Percentiles rank a stretch among this genome's conserved stretches.
These are phyloP conservation scores for Bombycilla garrulus DNA, from an alignment of 2,113 vertebrate genomes.

Conservation along the genomic window DNA sequence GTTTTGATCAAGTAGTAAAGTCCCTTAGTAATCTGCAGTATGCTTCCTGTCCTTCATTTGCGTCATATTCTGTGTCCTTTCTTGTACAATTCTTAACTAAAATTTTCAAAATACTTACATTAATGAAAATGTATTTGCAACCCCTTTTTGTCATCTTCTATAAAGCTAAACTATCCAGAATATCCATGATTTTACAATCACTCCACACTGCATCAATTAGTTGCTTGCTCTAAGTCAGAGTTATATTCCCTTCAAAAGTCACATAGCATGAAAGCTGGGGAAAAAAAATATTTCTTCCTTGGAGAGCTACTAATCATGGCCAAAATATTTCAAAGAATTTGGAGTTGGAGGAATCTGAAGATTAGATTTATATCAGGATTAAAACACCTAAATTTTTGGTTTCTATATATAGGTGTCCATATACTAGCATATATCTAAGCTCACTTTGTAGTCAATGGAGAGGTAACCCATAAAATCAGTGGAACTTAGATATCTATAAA, in stretches of 20 bases:
- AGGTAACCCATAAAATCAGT: not conserved
- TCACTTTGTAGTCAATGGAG: not conserved
- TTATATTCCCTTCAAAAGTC: not conserved
- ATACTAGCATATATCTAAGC: not conserved
- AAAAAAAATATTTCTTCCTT: not conserved
- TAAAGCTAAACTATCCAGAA: not conserved
- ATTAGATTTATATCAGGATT: not conserved
- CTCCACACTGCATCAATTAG: not conserved
- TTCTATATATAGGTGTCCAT: not conserved
- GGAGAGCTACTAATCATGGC: not conserved
- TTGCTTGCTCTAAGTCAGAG: not conserved
- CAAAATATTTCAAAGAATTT: not conserved
- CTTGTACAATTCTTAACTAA: not conserved
- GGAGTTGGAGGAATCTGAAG: not conserved
- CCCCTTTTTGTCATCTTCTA: not conserved
- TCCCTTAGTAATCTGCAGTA: not conserved
- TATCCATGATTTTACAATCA: not conserved
- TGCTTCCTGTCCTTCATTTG: fast-evolving
- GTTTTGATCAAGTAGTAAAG: not conserved
- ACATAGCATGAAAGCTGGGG: fast-evolving
- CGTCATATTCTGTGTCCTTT: not conserved
- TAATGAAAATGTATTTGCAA: not conserved
- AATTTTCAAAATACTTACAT: not conserved
- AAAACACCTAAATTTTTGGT: not conserved
- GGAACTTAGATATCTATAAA: not conserved